phyloP scores from a whole-genome alignment of 2,113 vertebrate species.

The Mungos mungo region DNA sequence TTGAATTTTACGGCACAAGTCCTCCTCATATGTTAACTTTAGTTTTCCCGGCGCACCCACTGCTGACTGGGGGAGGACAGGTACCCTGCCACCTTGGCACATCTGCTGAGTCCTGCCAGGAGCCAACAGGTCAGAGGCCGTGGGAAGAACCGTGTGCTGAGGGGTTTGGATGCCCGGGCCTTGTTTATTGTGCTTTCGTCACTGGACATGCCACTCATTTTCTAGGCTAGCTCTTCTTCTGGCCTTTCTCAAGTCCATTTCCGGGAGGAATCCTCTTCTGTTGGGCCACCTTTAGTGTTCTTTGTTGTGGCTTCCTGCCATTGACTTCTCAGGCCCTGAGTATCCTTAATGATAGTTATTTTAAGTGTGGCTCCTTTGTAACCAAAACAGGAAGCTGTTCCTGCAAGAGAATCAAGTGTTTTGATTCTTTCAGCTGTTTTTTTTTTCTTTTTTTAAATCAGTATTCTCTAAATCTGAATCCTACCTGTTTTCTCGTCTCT shows the following conservation, averaged over 20 bases:
- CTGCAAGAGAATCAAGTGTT: not conserved
- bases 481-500: not conserved
- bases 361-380: constrained; percentile 21
- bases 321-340: constrained; percentile 16
- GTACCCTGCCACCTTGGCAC: not conserved
- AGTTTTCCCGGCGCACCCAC: not conserved
- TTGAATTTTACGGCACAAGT: not conserved
- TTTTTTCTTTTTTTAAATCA: not conserved
- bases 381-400: constrained; percentile 56
- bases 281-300: not conserved
- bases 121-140: not conserved
- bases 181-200: not conserved
- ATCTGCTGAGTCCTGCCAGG: too few species aligned
- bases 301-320: constrained; percentile 34
- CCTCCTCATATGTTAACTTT: not conserved
- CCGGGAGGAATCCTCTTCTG: not conserved
- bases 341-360: not conserved
- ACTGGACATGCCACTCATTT: too few species aligned
- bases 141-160: not conserved
- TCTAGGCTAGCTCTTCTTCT: not conserved
- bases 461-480: not conserved
- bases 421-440: not conserved
- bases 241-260: not conserved
- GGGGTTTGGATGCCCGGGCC: not conserved
- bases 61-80: not conserved